These are phyloP conservation scores for Conchocele bisecta DNA, from an alignment of 2,888 invertebrate species.

Conservation along the genomic window DNA sequence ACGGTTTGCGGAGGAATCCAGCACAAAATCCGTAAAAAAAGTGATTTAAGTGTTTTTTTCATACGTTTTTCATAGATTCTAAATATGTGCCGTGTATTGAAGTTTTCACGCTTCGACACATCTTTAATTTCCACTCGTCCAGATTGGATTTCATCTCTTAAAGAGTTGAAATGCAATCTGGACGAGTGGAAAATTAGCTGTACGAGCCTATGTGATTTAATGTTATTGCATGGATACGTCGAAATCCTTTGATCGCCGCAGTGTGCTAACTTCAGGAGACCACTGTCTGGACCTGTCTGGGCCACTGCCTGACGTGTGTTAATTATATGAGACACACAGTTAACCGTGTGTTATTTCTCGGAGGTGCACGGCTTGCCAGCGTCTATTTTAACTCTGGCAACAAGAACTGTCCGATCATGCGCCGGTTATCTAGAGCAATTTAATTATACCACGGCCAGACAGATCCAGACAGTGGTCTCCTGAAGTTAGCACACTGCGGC, in stretches of 20 bases:
- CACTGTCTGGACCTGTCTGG: not conserved
- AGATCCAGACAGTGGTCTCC: not conserved
- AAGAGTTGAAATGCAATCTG: conserved; percentile 4
- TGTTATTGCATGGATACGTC: conserved; percentile 3
- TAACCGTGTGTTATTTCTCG: conserved; percentile 1
- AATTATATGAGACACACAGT: conserved; percentile 4
- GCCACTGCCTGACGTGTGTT: not conserved
- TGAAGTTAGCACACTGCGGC: not conserved
- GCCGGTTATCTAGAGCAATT: conserved; percentile 5
- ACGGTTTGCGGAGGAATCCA: not conserved
- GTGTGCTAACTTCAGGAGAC: not conserved
- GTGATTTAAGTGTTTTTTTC: not conserved
- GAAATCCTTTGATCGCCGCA: not conserved
- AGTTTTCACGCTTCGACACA: conserved; percentile 4
- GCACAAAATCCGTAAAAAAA: conserved; percentile 3
- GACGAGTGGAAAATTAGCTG: conserved; percentile 5
- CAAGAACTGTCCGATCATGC: not conserved
- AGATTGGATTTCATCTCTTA: not conserved
- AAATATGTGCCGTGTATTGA: conserved; percentile 4
- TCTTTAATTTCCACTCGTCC: not conserved
- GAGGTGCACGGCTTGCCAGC: conserved; percentile 12
- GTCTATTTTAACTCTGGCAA: conserved; percentile 6
- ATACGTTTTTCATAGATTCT: conserved; percentile 1
- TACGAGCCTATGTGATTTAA: not conserved
- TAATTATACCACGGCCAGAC: not conserved